Conservation (phyloP, 2,888 invertebrate genomes). For the Amphimallon solstitiale region DNA sequence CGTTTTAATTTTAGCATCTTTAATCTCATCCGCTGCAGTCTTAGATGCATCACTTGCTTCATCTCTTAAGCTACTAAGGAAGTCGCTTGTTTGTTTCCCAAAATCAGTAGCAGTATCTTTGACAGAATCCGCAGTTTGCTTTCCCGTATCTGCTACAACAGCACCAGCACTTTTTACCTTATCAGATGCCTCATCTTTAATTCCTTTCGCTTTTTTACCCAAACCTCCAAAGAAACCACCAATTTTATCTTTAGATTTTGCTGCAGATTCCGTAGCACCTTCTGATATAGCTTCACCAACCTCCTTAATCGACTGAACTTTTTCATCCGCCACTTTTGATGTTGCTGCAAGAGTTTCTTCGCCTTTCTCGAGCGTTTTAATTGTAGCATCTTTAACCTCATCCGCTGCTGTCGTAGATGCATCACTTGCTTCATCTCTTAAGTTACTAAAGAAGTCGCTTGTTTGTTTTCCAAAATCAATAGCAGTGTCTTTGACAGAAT, state of each 20-base stretch:
- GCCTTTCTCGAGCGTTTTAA: slow-evolving; percentile 1
- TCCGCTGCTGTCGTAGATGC: neutral
- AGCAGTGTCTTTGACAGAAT: neutral
- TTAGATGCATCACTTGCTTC: no score
- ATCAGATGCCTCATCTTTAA: neutral
- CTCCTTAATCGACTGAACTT: slow-evolving; percentile 17
- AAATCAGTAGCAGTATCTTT: no score
- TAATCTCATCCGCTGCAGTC: no score
- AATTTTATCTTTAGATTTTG: neutral
- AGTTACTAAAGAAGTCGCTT: slow-evolving; percentile 23
- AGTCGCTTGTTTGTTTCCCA: no score
- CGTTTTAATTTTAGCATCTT: no score
- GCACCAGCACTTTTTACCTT: slow-evolving; percentile 31
- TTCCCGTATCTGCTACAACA: slow-evolving; percentile 6
- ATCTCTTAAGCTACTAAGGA: no score
- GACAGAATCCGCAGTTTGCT: slow-evolving; percentile 14
- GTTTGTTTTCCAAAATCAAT: slow-evolving; percentile 34
- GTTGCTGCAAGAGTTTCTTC: neutral
- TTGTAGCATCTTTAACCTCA: neutral
- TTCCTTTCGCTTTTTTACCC: slow-evolving; percentile 3
- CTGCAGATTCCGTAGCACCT: slow-evolving; percentile 17
- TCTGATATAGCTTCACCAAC: slow-evolving; percentile 5
- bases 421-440: slow-evolving; percentile 7
- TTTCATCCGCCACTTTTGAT: slow-evolving; percentile 38
- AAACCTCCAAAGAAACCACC: slow-evolving; percentile 18